Conservation (phyloP, 2,888 invertebrate genomes). For the Pseudococcus viburni region DNA sequence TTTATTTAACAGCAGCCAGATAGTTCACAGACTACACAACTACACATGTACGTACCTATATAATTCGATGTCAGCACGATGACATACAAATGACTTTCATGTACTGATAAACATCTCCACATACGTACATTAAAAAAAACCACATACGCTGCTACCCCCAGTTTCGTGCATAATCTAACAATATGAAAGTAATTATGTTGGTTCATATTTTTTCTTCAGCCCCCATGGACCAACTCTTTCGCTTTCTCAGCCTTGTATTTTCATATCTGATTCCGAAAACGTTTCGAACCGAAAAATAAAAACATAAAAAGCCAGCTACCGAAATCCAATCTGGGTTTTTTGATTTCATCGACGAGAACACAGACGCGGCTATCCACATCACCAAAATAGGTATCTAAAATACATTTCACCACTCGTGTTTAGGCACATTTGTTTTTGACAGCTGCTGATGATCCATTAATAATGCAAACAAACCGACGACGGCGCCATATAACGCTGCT, state of each 20-base stretch:
- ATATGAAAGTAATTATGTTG: not conserved
- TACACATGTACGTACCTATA: not conserved
- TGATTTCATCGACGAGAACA: constrained; percentile 1
- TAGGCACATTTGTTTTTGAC: constrained; percentile 51
- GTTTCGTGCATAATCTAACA: not conserved
- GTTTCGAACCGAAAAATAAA: not conserved
- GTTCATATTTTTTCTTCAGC: not conserved
- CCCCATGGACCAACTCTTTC: not conserved
- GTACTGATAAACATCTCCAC: not conserved
- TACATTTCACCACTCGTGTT: constrained; percentile 2
- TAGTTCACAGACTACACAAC: not conserved
- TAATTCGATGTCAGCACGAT: not conserved
- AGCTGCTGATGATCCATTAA: constrained; percentile 56
- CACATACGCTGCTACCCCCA: not conserved
- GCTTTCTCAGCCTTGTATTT: not conserved
- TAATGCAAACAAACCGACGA: constrained; percentile 50
- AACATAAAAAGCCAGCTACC: not conserved
- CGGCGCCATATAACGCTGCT: not conserved
- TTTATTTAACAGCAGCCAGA: not conserved
- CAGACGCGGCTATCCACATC: not conserved
- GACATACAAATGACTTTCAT: constrained; percentile 20
- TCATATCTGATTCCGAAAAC: not conserved
- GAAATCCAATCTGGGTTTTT: not conserved
- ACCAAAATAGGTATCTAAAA: not conserved
- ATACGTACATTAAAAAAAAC: not conserved